phyloP scores from a whole-genome alignment of 2,888 invertebrate genomes.

The Dynastes tityus region DNA sequence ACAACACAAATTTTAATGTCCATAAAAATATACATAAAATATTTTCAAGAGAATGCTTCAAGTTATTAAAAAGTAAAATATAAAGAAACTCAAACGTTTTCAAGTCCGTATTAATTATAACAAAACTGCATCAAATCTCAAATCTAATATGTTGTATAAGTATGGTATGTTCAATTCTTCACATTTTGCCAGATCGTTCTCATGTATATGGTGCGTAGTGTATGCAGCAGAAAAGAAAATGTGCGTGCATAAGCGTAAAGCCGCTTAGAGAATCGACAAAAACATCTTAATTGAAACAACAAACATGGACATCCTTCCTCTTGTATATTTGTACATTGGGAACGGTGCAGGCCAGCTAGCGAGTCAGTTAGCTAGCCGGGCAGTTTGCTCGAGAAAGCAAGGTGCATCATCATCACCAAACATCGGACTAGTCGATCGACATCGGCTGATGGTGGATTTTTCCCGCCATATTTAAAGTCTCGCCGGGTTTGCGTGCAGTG shows the following conservation, averaged over 20 bases:
- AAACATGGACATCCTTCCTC: conserved; percentile 53
- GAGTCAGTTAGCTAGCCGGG: not conserved
- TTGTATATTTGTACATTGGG: conserved; percentile 51
- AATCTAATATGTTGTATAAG: too few species aligned
- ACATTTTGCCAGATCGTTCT: too few species aligned
- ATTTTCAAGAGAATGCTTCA: too few species aligned
- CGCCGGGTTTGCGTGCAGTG: conserved; percentile 61
- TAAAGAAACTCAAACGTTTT: too few species aligned
- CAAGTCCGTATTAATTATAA: too few species aligned
- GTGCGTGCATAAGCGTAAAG: conserved; percentile 12
- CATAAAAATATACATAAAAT: too few species aligned
- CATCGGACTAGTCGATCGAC: not conserved
- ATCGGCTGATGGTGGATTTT: conserved; percentile 58
- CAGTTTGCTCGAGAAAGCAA: conserved; percentile 46
- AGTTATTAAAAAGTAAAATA: too few species aligned
- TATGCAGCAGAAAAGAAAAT: not conserved
- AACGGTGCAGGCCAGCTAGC: conserved; percentile 41
- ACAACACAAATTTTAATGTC: too few species aligned
- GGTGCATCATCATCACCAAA: conserved; percentile 50
- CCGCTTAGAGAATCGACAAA: conserved; percentile 41
- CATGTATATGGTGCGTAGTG: not conserved
- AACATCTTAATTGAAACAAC: conserved; percentile 52
- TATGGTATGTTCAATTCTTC: too few species aligned
- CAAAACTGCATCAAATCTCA: too few species aligned
- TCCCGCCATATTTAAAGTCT: conserved; percentile 64